A percentile compares a stretch with the other conserved stretches of the same genome.
These are phyloP conservation scores for Pararge aegeria DNA, from an alignment of 1,140 invertebrate species.

Conservation along the genomic window DNA sequence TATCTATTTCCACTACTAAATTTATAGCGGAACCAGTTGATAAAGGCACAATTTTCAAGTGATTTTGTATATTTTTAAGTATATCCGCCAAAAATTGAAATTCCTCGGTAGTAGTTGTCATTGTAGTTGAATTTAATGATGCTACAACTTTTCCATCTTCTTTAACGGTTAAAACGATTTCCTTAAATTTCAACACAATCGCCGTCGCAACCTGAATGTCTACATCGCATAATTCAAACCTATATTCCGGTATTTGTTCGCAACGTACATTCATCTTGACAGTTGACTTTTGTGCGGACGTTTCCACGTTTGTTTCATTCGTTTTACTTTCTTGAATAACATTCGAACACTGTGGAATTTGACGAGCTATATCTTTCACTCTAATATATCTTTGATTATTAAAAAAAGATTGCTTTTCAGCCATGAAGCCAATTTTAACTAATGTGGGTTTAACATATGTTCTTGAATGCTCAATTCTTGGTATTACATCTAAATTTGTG, in stretches of 20 bases:
- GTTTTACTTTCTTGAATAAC: too few relatives aligned
- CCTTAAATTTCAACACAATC: not conserved
- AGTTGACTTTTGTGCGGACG: not conserved
- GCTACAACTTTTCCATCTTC: conserved; percentile 4
- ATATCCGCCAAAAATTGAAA: not conserved
- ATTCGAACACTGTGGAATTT: too few relatives aligned
- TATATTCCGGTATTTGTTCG: not conserved
- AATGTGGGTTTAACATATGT: not conserved
- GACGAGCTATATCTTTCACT: too few relatives aligned
- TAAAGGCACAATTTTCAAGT: not conserved
- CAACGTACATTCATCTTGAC: not conserved
- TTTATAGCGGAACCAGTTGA: not conserved
- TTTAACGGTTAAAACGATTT: conserved; percentile 1
- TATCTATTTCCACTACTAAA: not conserved
- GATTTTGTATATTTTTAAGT: not conserved
- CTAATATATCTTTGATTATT: too few relatives aligned
- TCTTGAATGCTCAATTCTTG: not conserved
- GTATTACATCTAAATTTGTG: not conserved
- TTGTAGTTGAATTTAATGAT: not conserved
- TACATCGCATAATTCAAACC: not conserved
- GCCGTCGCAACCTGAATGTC: not conserved
- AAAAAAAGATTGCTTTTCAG: too few relatives aligned
- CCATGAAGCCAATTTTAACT: not conserved
- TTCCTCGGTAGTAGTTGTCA: not conserved
- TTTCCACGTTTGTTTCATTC: not conserved